Evolutionary conservation across 2,113 vertebrate species (phyloP), one percentile per base, ranked within the genome.

Genomic region (Fukomys damarensis): DNA sequence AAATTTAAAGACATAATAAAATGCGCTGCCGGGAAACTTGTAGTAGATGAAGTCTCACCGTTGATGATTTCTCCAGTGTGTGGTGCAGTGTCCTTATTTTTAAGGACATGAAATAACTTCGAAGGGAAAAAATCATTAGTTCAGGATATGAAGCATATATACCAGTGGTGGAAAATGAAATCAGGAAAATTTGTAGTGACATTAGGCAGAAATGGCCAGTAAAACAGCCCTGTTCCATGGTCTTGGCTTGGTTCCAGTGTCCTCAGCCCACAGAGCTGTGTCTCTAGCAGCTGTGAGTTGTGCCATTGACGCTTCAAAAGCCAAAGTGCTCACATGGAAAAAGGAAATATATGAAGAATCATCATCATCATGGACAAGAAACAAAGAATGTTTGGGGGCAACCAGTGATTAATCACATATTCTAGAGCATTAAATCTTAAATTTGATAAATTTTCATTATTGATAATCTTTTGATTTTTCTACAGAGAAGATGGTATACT

Each of bases 71-170:
- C 99, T 95, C 96, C 99, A 0, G 98, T 80, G 74, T 99, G 99
- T 97, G 99, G 99, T 63, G 99, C 99, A 38, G 89, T 99, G 38
- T 99, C 99, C 56, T 74, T 99, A 0, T 99, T 99, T 93, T 97
- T 99, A 97, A 99, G 99, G 99, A 99, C 99, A 32, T 99, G 99
- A 98, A 99, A 99, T 97, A 97, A 98, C 97, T 99, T 99, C 86
- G 98, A 99, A 68, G 99, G 99, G 30, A 99, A 99, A 97, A 99
- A 98, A 95, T 99, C 82, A 76, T 99, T 81, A 98, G 97, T 89
- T 98, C 99, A 91, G 99, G 99, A 97, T 99, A 99, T 87, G 99
- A 99, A 98, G 99, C 99, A 0, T 99, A 99, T 58, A 96, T 98
- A 72, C 97, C 98, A 7, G 99, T 99, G 99, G 99, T 99, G 82